Evolutionary conservation across 2,797 vertebrate genomes (phyloP).

Genomic region (Myotis planiceps): DNA sequence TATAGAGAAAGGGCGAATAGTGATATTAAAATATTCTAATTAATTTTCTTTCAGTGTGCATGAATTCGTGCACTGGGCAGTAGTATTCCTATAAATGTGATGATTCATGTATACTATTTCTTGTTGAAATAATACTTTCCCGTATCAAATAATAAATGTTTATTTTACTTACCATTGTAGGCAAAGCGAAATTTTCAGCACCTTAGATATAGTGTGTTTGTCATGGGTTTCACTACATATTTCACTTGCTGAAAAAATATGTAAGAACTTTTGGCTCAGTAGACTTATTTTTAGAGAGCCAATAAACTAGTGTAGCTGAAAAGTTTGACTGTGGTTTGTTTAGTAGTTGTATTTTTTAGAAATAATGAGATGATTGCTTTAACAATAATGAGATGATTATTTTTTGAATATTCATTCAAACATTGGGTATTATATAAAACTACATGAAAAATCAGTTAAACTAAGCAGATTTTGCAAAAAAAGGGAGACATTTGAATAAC

Average conservation of each 20-base stretch:
- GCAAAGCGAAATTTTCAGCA: conserved; percentile 5
- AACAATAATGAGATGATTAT: not conserved
- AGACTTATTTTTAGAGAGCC: conserved; percentile 14
- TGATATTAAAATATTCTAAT: too few species aligned
- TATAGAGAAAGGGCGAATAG: too few species aligned
- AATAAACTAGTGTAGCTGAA: not conserved
- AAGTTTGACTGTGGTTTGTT: not conserved
- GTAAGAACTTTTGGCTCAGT: not conserved
- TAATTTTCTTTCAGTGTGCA: too few species aligned
- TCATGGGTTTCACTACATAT: not conserved
- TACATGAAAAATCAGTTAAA: not conserved
- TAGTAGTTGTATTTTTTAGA: conserved; percentile 44
- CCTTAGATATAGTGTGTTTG: not conserved
- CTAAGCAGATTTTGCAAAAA: not conserved
- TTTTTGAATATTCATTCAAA: conserved; percentile 40
- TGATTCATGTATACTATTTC: not conserved
- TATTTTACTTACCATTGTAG: conserved; percentile 30
- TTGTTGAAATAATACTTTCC: not conserved
- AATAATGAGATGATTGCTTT: not conserved
- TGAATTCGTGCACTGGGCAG: too few species aligned
- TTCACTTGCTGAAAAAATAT: not conserved
- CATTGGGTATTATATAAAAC: not conserved
- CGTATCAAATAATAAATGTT: not conserved
- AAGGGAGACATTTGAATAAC: not conserved
- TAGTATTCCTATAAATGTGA: not conserved